Base-by-base conservation (phyloP, 1,140 invertebrate species). In the Drosophila sp. region DNA sequence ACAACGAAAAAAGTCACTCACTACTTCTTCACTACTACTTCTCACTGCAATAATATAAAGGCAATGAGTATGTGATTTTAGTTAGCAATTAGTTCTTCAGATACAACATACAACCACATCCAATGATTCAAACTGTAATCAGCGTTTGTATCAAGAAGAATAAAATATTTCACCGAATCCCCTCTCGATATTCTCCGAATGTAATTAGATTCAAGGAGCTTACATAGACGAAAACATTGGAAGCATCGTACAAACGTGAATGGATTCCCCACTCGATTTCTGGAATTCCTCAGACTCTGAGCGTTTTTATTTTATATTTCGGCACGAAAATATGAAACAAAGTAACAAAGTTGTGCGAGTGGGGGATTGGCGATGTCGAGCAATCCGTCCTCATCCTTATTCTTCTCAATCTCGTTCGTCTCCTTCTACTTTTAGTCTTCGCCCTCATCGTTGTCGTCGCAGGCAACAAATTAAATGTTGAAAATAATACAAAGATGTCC, bases 401-500 rank as follows among this genome's bases (percentile, higher is more conserved):
- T 14, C 38, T 38, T 6, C 1, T 21, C n/a, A n/a, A n/a, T 1
- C 7, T 11, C 38, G n/a, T n/a, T 32, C 36, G 1, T 4, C 36
- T 38, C 9, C 21, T 11, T n/a, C 7, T 27, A 16, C 38, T 21
- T 13, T 43, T 32, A 13, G 21, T 50, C 16, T 53, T 40, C 16
- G 18, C 43, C 41, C 21, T 59, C 59, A 59, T 50, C 46, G 14
- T 59, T 38, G 78, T 78, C 80, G 83, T 89, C 73, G 84, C 79
- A 76, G 73, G 79, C 83, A 89, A 89, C 83, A 89, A 89, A 89
- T 89, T 89, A 89, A 89, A 89, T 89, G 83, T 72, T 83, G 83
- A 89, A 89, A 89, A 89, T 89, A 89, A 89, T 89, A 89, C 84
- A 89, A 89, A 89, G 84, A 89, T 81, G 75, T 87, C 76, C 84